Conservation (phyloP, 2,113 vertebrate genomes). For the Neogobius melanostomus region DNA sequence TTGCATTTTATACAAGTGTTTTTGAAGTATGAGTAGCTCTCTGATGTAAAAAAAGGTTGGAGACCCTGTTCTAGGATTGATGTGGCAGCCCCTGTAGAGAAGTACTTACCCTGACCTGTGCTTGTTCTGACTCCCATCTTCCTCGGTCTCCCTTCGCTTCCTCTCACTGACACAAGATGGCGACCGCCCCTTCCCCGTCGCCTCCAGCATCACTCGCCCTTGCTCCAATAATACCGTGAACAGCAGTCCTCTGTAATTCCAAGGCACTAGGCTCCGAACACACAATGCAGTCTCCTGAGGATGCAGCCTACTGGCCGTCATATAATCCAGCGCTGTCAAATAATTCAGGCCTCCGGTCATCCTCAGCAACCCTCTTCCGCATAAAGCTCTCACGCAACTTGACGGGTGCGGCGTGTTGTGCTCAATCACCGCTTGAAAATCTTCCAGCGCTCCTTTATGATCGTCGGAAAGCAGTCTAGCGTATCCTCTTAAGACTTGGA, state of each 20-base stretch:
- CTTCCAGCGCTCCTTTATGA: slow-evolving; percentile 77
- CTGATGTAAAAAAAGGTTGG: no score
- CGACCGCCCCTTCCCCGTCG: slow-evolving; percentile 21
- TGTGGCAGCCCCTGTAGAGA: no score
- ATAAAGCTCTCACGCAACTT: slow-evolving; percentile 90
- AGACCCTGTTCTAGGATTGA: not conserved
- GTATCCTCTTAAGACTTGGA: slow-evolving; percentile 87
- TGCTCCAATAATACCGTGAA: slow-evolving; percentile 88
- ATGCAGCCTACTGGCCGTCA: slow-evolving; percentile 86
- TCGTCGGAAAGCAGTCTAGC: slow-evolving; percentile 81
- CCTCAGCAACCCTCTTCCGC: slow-evolving; percentile 88
- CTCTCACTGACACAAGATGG: slow-evolving; percentile 21
- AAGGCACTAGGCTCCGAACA: slow-evolving; percentile 87
- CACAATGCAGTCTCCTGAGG: slow-evolving; percentile 83
- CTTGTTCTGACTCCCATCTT: slow-evolving; percentile 15
- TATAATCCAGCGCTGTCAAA: slow-evolving; percentile 87
- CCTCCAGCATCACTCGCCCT: slow-evolving; percentile 86
- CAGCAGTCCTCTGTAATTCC: slow-evolving; percentile 91
- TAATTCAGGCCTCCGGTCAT: slow-evolving; percentile 81
- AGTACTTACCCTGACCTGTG: slow-evolving; percentile 72
- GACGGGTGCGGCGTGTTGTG: slow-evolving; percentile 81
- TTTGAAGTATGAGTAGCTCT: no score
- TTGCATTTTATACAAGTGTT: no score
- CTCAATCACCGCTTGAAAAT: slow-evolving; percentile 90
- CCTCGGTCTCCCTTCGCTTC: slow-evolving; percentile 27